Percentiles rank a stretch among this genome's conserved stretches.
Conservation (phyloP, 2,113 vertebrate species). For the Centrocercus urophasianus region DNA sequence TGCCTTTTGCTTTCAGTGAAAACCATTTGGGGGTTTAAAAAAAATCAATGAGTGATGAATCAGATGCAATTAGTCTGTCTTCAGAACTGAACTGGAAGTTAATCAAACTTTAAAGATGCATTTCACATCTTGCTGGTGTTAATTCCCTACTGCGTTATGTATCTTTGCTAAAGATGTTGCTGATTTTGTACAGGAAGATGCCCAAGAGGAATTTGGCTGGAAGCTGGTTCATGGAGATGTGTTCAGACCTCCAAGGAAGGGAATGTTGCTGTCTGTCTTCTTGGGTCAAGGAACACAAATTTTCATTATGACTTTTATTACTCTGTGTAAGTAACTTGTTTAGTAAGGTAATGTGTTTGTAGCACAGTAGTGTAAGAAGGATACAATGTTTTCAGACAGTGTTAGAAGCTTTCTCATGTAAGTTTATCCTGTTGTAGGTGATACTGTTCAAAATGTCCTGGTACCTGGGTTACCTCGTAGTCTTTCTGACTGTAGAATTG, state of each 20-base stretch:
- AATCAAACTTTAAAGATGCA: conserved; percentile 51
- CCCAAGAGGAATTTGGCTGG: conserved; percentile 87
- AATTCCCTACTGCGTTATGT: conserved; percentile 46
- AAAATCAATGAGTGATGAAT: conserved; percentile 56
- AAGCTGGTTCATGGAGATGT: conserved; percentile 81
- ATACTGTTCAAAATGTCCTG: neutral
- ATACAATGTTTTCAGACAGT: neutral
- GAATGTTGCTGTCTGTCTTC: conserved; percentile 90
- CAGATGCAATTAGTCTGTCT: conserved; percentile 56
- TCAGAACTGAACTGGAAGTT: conserved; percentile 56
- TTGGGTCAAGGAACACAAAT: conserved; percentile 91
- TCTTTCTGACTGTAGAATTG: neutral
- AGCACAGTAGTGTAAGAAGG: neutral
- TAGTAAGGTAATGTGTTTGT: neutral
- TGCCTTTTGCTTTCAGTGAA: conserved; percentile 34
- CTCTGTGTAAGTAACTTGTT: conserved; percentile 85
- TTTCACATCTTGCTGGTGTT: conserved; percentile 60
- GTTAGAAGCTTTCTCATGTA: neutral
- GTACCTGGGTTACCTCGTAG: neutral
- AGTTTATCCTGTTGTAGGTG: neutral
- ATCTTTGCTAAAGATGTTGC: conserved; percentile 55
- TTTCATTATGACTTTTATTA: conserved; percentile 93
- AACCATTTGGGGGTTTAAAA: conserved; percentile 52
- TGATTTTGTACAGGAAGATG: conserved; percentile 82
- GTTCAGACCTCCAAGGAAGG: conserved; percentile 82